These are phyloP conservation scores for Fukomys damarensis DNA, from an alignment of 2,113 vertebrate species.

Conservation along the genomic window DNA sequence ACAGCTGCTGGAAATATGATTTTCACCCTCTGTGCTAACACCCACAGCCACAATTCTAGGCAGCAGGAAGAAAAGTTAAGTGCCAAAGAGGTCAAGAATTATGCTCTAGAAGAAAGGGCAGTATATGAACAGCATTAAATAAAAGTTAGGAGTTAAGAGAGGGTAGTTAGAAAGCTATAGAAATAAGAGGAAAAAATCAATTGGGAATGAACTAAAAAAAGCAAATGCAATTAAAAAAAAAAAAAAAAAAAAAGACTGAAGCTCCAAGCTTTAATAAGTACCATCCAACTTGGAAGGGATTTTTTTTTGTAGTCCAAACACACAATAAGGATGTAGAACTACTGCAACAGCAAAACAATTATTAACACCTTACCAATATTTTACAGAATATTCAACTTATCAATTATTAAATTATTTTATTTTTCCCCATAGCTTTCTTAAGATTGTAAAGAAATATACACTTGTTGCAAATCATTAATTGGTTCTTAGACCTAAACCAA, in stretches of 20 bases:
- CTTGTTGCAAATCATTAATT: conserved; percentile 48
- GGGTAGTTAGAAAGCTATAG: conserved; percentile 1
- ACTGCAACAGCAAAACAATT: neutral
- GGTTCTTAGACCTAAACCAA: neutral
- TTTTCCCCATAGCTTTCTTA: conserved; percentile 21
- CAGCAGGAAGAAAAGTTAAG: neutral
- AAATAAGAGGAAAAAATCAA: conserved; percentile 48
- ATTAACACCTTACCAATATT: neutral
- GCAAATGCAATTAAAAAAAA: neutral
- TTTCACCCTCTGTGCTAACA: neutral
- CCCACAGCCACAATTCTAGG: conserved; percentile 12
- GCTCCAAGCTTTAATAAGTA: neutral
- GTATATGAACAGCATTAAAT: conserved; percentile 54
- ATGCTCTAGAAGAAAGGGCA: conserved; percentile 37
- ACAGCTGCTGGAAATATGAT: conserved; percentile 15
- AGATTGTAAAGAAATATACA: conserved; percentile 20
- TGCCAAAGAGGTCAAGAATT: neutral
- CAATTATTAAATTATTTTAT: conserved; percentile 56
- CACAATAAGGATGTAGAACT: neutral
- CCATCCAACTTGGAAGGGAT: neutral
- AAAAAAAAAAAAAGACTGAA: neutral
- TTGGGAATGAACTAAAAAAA: conserved; percentile 27
- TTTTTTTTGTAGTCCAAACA: neutral
- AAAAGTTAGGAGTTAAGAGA: conserved; percentile 32
- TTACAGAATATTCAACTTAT: conserved; percentile 20